phyloP scores from a whole-genome alignment of 1,140 invertebrate genomes.

The Penaeus indicus region DNA sequence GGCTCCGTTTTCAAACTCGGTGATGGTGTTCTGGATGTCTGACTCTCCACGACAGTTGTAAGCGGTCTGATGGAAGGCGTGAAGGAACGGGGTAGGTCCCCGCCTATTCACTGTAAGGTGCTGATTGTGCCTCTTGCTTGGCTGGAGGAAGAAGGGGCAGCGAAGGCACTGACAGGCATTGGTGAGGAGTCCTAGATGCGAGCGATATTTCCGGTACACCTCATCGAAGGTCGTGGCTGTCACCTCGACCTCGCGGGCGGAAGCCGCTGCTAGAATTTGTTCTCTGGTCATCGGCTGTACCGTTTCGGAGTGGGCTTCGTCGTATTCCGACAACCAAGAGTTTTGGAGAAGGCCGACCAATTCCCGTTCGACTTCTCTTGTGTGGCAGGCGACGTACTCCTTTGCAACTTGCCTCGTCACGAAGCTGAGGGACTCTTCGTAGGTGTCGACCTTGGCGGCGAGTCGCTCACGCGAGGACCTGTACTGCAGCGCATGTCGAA shows the following conservation, averaged over 20 bases:
- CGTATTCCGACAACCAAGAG: constrained; percentile 24
- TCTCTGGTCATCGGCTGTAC: constrained; percentile 23
- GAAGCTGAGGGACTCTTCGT: not conserved
- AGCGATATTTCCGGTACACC: constrained; percentile 27
- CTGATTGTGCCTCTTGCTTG: constrained; percentile 22
- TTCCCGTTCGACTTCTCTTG: not conserved
- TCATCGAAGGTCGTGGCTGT: constrained; percentile 24
- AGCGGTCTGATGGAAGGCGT: constrained; percentile 7
- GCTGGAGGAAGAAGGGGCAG: constrained; percentile 34
- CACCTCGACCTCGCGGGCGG: not conserved
- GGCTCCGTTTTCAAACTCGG: no score
- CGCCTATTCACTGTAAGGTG: constrained; percentile 19
- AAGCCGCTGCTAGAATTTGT: constrained; percentile 9
- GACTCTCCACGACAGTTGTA: not conserved
- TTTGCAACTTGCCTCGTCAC: not conserved
- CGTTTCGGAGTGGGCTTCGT: constrained; percentile 16
- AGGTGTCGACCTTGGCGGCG: no score
- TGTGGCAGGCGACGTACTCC: not conserved
- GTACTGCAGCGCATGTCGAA: constrained; percentile 15
- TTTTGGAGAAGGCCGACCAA: not conserved
- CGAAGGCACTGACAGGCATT: constrained; percentile 32
- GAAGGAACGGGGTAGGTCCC: not conserved
- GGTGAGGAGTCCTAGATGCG: constrained; percentile 21
- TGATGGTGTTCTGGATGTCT: no score
- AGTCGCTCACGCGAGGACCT: constrained; percentile 16